Conservation (phyloP, 2,888 invertebrate genomes). For the Acrobasis repandana region DNA sequence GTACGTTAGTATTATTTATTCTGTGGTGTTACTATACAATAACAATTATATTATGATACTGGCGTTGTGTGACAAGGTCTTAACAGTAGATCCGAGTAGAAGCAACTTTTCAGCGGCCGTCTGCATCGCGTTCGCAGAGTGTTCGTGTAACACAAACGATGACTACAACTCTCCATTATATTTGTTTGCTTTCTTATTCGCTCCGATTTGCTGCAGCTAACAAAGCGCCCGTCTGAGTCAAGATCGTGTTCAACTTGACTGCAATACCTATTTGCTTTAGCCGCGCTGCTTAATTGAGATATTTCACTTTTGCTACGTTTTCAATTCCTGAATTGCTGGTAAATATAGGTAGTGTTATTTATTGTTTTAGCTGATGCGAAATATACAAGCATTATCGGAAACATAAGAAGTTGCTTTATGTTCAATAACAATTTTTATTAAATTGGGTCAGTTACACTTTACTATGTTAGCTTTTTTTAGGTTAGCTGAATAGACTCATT, state of each 20-base stretch:
- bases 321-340: background rate
- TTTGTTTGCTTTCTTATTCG: constrained; percentile 68
- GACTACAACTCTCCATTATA: constrained; percentile 57
- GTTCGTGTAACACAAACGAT: constrained; percentile 67
- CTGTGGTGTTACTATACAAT: no score
- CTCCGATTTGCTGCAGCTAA: constrained; percentile 56
- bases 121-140: constrained; percentile 45
- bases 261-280: constrained; percentile 33
- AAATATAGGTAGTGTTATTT: no score
- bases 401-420: no score
- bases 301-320: constrained; percentile 23
- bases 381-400: no score
- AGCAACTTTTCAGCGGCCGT: constrained; percentile 15
- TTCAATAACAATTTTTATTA: no score
- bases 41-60: no score
- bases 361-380: no score
- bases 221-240: constrained; percentile 49
- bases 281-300: constrained; percentile 26
- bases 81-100: background rate
- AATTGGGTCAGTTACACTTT: no score
- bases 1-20: no score
- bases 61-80: background rate
- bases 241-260: constrained; percentile 30
- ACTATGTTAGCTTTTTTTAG: no score
- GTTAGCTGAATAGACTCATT: no score